Evolutionary conservation across 1,140 invertebrate species (phyloP).

Genomic region (Aphis gossypii): DNA sequence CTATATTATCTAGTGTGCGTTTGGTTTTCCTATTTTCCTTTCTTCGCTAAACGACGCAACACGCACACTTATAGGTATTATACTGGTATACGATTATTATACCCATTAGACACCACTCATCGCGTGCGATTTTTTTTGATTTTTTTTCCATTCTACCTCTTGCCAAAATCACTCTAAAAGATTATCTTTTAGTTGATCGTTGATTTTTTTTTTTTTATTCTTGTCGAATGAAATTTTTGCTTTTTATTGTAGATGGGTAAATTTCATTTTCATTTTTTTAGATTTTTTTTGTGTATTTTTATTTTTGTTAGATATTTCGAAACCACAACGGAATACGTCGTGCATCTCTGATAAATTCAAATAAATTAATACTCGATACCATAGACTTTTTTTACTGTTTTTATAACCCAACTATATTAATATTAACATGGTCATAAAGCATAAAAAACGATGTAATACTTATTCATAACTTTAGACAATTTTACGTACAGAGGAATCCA

Average conservation of each 20-base stretch:
- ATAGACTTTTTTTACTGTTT: not conserved
- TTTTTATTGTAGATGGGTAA: not conserved
- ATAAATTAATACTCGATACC: not conserved
- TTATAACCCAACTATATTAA: not conserved
- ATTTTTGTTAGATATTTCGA: not conserved
- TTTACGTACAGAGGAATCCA: not conserved
- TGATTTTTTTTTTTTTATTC: not conserved
- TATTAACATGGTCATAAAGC: too few relatives aligned
- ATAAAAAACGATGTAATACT: not conserved
- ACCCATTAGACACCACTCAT: not conserved
- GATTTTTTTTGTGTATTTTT: not conserved
- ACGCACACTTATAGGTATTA: not conserved
- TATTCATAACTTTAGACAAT: not conserved
- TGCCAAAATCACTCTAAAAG: conserved; percentile 9
- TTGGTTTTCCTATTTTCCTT: not conserved
- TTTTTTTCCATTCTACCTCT: not conserved
- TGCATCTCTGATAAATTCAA: not conserved
- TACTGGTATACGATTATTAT: not conserved
- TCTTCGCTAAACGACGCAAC: not conserved
- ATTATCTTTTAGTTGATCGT: not conserved
- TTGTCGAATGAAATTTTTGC: not conserved
- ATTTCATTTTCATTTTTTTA: not conserved
- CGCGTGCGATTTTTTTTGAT: not conserved
- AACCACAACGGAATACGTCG: not conserved
- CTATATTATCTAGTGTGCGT: not conserved